phyloP scores from a whole-genome alignment of 2,888 invertebrate species.

The Molanna angustata region DNA sequence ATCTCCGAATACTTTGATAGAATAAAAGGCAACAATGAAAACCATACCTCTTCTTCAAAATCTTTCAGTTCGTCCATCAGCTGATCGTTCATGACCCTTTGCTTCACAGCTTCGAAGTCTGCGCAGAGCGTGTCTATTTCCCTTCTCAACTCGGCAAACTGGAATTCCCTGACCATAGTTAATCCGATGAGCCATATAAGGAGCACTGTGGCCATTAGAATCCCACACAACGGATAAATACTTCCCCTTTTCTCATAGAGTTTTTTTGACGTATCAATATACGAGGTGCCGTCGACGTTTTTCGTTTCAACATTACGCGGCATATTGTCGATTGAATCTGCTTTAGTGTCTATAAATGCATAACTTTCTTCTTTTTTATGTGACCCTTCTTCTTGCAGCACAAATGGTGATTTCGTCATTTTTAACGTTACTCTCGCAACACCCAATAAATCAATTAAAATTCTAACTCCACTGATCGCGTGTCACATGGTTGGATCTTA shows the following conservation, averaged over 20 bases:
- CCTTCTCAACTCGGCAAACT: conserved; percentile 19
- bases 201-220: conserved; percentile 12
- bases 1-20: background rate
- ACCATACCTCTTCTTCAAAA: conserved; percentile 27
- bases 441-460: conserved; percentile 2
- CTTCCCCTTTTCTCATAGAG: conserved; percentile 20
- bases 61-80: conserved; percentile 25
- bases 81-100: conserved; percentile 9
- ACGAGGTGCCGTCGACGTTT: background rate
- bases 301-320: conserved; percentile 3
- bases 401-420: conserved; percentile 17
- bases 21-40: too few relatives aligned
- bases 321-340: background rate
- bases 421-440: background rate
- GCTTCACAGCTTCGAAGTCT: conserved; percentile 17
- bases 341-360: conserved; percentile 13
- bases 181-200: conserved; percentile 19
- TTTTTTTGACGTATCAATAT: conserved; percentile 11
- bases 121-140: conserved; percentile 14
- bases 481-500: background rate
- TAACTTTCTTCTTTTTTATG: conserved; percentile 16
- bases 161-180: conserved; percentile 27
- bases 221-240: conserved; percentile 16
- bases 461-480: background rate
- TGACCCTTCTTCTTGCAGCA: conserved; percentile 11